Evolutionary conservation across 2,797 vertebrate species (phyloP).

Genomic region (Muscicapa striata): DNA sequence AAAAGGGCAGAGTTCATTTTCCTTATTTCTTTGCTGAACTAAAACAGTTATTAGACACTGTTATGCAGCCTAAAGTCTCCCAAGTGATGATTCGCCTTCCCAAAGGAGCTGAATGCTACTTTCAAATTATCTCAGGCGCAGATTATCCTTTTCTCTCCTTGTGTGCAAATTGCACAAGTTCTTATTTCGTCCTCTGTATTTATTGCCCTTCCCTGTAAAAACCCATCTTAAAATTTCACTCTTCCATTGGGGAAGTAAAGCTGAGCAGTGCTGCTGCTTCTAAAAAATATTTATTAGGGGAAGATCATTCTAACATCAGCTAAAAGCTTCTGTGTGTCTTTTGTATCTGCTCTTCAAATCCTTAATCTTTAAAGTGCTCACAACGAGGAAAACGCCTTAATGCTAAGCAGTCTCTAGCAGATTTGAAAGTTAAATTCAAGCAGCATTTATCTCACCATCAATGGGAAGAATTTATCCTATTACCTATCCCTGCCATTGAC

Average conservation of each 20-base stretch:
- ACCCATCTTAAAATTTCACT: neutral
- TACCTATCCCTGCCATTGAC: conserved; percentile 24
- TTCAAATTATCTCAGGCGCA: neutral
- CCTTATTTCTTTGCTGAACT: neutral
- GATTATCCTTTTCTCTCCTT: neutral
- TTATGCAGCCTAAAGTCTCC: neutral
- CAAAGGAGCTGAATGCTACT: neutral
- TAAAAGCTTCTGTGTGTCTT: conserved; percentile 6
- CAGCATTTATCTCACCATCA: conserved; percentile 47
- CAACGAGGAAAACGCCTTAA: conserved; percentile 14
- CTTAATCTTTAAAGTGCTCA: conserved; percentile 41
- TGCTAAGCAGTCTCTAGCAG: conserved; percentile 28
- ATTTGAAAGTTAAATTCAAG: conserved; percentile 62
- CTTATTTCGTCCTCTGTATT: neutral
- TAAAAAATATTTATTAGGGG: neutral
- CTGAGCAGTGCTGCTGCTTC: neutral
- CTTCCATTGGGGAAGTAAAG: neutral
- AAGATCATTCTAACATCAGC: conserved; percentile 8
- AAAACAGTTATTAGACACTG: neutral
- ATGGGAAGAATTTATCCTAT: conserved; percentile 50
- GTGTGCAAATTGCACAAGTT: neutral
- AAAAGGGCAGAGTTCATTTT: neutral
- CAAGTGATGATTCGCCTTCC: neutral
- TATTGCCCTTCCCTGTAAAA: neutral
- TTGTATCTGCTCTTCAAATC: conserved; percentile 23